A percentile compares a stretch with the other conserved stretches of the same genome.
Evolutionary conservation across 1,140 invertebrate species (phyloP).

Genomic region (Ladona fulva): DNA sequence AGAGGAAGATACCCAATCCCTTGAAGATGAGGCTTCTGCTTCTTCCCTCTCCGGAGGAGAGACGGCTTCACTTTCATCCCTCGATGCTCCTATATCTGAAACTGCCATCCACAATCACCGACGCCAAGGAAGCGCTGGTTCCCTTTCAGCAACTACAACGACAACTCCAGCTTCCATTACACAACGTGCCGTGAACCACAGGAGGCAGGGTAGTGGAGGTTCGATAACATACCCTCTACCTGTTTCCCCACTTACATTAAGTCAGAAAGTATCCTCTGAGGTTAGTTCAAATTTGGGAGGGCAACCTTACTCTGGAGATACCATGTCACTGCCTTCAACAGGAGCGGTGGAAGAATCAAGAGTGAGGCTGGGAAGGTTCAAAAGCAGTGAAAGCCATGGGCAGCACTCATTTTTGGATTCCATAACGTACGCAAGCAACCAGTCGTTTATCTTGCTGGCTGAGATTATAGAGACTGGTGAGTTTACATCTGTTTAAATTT

Average conservation of each 20-base stretch:
- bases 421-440: not conserved
- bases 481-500: not conserved
- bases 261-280: not conserved
- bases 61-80: constrained; percentile 24
- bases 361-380: not conserved
- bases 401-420: not conserved
- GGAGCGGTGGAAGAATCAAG: not conserved
- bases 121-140: not conserved
- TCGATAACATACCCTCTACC: not conserved
- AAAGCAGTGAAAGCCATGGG: not conserved
- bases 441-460: constrained; percentile 46
- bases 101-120: not conserved
- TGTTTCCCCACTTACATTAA: not conserved
- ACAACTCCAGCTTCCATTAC: not conserved
- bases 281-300: not conserved
- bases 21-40: constrained; percentile 24
- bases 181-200: not conserved
- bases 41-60: constrained; percentile 21
- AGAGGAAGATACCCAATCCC: constrained; percentile 28
- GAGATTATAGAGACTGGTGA: constrained; percentile 62
- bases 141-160: not conserved
- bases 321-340: not conserved
- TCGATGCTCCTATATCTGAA: not conserved
- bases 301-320: not conserved
- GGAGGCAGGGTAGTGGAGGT: not conserved